phyloP scores from a whole-genome alignment of 2,113 vertebrate genomes.

The Sapayoa aenigma region DNA sequence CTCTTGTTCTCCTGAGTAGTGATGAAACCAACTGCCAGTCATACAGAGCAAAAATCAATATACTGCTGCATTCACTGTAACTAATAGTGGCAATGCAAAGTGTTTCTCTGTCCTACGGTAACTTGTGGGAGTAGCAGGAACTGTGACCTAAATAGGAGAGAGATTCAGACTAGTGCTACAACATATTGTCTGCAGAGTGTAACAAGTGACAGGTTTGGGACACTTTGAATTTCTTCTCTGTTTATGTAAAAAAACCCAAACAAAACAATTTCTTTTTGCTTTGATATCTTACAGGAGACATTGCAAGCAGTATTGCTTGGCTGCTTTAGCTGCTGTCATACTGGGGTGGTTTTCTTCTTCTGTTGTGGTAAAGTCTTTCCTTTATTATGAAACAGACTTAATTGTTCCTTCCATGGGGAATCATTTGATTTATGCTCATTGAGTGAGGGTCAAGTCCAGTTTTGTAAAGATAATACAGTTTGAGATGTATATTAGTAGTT shows the following conservation, averaged over 20 bases:
- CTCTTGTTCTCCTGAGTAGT: background rate
- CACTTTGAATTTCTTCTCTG: slow-evolving; percentile 5
- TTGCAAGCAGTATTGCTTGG: background rate
- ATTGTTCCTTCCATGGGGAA: background rate
- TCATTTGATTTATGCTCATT: background rate
- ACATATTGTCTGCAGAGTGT: background rate
- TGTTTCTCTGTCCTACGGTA: background rate
- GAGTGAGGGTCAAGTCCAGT: background rate
- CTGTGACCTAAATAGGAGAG: slow-evolving; percentile 41
- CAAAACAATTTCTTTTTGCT: background rate
- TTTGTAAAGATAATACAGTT: background rate
- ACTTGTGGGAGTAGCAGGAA: background rate
- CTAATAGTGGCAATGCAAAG: background rate
- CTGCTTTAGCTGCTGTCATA: background rate
- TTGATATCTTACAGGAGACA: background rate
- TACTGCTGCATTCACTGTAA: accelerated
- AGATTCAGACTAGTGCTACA: background rate
- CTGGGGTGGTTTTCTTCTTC: accelerated
- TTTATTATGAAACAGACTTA: background rate
- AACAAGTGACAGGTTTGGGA: slow-evolving; percentile 15
- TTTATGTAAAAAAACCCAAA: background rate
- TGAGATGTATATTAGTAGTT: background rate
- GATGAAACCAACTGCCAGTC: background rate
- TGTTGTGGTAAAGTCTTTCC: background rate
- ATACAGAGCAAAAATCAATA: background rate